A percentile compares a stretch with the other conserved stretches of the same genome.
Evolutionary conservation across 1,140 invertebrate species (phyloP).

Genomic region (Acromyrmex heyeri): DNA sequence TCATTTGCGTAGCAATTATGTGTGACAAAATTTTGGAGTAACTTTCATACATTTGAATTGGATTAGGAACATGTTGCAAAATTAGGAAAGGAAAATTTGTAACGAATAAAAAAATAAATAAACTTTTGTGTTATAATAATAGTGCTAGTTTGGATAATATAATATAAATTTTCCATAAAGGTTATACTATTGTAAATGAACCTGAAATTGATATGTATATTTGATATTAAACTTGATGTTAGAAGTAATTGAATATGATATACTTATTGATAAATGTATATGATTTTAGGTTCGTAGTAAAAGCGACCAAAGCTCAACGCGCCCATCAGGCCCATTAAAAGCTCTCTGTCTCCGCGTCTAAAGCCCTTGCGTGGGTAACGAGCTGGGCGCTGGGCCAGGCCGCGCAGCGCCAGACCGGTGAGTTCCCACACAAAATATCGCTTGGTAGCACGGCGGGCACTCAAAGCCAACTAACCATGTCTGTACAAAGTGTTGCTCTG

Average conservation of each 20-base stretch:
- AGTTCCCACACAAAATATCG: conserved; percentile 86
- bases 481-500: conserved; percentile 88
- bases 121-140: not conserved
- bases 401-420: conserved; percentile 80
- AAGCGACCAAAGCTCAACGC: conserved; percentile 55
- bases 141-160: not conserved
- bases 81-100: not conserved
- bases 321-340: conserved; percentile 35
- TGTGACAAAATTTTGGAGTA: not conserved
- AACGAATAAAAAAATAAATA: not conserved
- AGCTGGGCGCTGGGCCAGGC: conserved; percentile 56
- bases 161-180: not conserved
- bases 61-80: too few relatives aligned
- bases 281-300: conserved; percentile 53
- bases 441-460: conserved; percentile 84
- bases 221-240: too few relatives aligned
- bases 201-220: not conserved
- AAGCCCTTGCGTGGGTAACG: conserved; percentile 47
- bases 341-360: conserved; percentile 48
- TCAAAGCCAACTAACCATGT: conserved; percentile 86
- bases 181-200: not conserved
- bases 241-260: not conserved
- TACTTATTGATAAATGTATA: not conserved
- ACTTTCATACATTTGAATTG: not conserved
- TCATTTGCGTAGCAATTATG: not conserved